Evolutionary conservation across 1,140 invertebrate genomes (phyloP).

Genomic region (Leguminivora glycinivorella): DNA sequence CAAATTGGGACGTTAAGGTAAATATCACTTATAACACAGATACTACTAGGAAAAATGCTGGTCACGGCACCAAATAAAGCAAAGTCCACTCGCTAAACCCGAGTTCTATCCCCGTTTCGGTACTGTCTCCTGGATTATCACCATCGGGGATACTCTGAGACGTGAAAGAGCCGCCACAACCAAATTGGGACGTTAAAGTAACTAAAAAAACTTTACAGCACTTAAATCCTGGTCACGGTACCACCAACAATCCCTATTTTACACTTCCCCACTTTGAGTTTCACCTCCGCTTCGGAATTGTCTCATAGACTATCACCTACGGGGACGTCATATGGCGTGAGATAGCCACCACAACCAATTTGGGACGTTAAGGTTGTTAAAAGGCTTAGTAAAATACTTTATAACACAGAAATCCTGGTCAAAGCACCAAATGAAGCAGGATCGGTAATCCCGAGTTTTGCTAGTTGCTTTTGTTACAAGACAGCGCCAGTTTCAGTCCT

Average conservation of each 20-base stretch:
- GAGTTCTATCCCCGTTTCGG: slow-evolving; percentile 81
- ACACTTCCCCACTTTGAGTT: slow-evolving; percentile 79
- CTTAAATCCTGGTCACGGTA: too few species aligned
- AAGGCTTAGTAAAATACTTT: too few species aligned
- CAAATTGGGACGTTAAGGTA: slow-evolving; percentile 77
- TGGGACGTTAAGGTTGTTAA: slow-evolving; percentile 79
- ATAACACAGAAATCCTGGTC: too few species aligned
- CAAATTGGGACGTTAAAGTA: slow-evolving; percentile 78
- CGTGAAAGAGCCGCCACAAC: slow-evolving; percentile 73
- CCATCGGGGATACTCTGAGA: slow-evolving; percentile 74
- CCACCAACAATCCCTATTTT: too few species aligned
- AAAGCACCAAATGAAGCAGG: too few species aligned
- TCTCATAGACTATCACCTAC: slow-evolving; percentile 61
- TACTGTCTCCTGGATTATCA: slow-evolving; percentile 79
- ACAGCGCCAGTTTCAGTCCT: too few species aligned
- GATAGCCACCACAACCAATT: slow-evolving; percentile 65
- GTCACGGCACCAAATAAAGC: too few species aligned
- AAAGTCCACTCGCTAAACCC: slow-evolving; percentile 81
- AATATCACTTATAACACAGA: too few species aligned
- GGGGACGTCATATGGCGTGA: slow-evolving; percentile 36
- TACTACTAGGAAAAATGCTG: too few species aligned
- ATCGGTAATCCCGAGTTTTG: too few species aligned
- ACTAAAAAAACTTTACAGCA: too few species aligned
- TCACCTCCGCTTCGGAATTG: slow-evolving; percentile 81
- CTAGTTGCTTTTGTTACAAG: too few species aligned